Evolutionary conservation across 2,797 vertebrate species (phyloP).

Genomic region (Myoxocephalus aenaeus): DNA sequence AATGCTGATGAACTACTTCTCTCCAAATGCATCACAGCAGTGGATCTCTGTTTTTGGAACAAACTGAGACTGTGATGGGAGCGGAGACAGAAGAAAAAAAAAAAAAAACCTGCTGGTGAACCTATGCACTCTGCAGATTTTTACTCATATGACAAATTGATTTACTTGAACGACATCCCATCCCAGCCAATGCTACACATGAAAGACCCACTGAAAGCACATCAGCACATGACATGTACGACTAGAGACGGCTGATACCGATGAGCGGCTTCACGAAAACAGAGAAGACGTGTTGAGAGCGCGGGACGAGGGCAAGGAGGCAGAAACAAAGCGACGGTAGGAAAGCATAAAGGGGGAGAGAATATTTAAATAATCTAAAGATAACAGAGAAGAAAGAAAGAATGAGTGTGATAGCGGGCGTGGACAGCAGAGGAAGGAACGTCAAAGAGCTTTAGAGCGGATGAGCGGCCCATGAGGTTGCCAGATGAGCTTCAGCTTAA

Average conservation of each 20-base stretch:
- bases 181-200: constrained; percentile 81
- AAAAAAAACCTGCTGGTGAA: constrained; percentile 75
- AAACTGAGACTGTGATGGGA: constrained; percentile 42
- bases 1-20: constrained; percentile 1
- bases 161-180: constrained; percentile 80
- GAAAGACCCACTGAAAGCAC: constrained; percentile 77
- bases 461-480: constrained; percentile 78
- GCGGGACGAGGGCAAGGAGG: neutral
- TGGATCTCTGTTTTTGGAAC: constrained; percentile 41
- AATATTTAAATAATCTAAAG: neutral
- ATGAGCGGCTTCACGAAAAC: constrained; percentile 52
- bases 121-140: constrained; percentile 82
- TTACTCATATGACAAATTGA: constrained; percentile 84
- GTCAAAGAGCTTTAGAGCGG: constrained; percentile 62
- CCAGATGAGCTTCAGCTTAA: constrained; percentile 85
- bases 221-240: constrained; percentile 82
- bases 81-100: constrained; percentile 59
- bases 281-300: constrained; percentile 38
- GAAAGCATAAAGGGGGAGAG: constrained; percentile 21
- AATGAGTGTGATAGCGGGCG: constrained; percentile 35
- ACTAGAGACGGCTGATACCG: constrained; percentile 73
- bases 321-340: constrained; percentile 18
- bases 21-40: constrained; percentile 41
- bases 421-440: constrained; percentile 50
- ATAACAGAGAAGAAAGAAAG: neutral